Base-by-base conservation (phyloP, 2,888 invertebrate genomes). In the Barypeithes pellucidus region DNA sequence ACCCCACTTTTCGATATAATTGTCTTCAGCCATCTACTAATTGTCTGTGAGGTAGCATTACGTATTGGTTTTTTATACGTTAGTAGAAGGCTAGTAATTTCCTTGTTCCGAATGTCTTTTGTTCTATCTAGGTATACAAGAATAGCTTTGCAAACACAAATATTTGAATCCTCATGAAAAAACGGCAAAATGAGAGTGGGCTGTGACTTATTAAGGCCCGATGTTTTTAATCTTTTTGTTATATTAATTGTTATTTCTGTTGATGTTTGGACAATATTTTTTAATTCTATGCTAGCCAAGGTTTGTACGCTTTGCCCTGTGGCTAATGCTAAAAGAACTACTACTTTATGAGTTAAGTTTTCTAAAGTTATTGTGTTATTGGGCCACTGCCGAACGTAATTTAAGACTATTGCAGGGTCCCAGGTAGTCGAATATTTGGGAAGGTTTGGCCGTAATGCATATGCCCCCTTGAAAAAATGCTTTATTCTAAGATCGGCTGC, bases 231-330 rank as follows among this genome's bases (percentile, higher is more conserved):
- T 57, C 50, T 59, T 11, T 33, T 33, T 0, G 18, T 7, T 2
- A n/a, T n/a, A n/a, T n/a, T n/a, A n/a, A n/a, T n/a, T n/a, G n/a
- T n/a, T n/a, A n/a, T n/a, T n/a, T n/a, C n/a, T n/a, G n/a, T n/a
- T n/a, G n/a, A n/a, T n/a, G n/a, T n/a, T n/a, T n/a, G n/a, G n/a
- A n/a, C n/a, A 70, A 70, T 63, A 22, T 70, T 62, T 45, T 63
- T 45, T 29, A 63, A 22, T 14, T 54, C 57, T 20, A 70, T 70
- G 16, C 41, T 59, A n/a, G n/a, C 33, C 12, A 69, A 18, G n/a
- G 65, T 73, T 16, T 73, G 73, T 12, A 73, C 24, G 12, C 73
- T 62, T 50, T 63, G 68, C 1, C 73, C 73, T 8, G 73, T 63
- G n/a, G n/a, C n/a, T n/a, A n/a, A n/a, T n/a, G n/a, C n/a, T n/a